Percentiles rank a stretch among this genome's conserved stretches.
phyloP scores from a whole-genome alignment of 2,888 invertebrate species.

The Athalia cordata region DNA sequence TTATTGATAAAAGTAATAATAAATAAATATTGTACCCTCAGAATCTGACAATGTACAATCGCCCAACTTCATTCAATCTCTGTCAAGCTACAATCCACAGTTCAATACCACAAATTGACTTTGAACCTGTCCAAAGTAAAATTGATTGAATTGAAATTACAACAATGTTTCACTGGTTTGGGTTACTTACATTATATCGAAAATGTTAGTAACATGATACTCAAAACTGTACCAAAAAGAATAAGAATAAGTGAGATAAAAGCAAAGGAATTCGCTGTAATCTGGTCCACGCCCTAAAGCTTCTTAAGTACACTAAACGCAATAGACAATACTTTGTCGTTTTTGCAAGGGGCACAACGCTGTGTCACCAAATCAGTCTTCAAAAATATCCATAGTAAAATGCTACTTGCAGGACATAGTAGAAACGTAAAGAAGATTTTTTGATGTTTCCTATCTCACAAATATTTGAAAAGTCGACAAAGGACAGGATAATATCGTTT shows the following conservation, averaged over 20 bases:
- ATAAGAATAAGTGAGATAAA: conserved; percentile 32
- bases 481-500: conserved; percentile 63
- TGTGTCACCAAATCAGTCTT: conserved; percentile 59
- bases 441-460: conserved; percentile 29
- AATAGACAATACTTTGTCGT: conserved; percentile 45
- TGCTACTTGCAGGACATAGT: conserved; percentile 25
- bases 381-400: conserved; percentile 51
- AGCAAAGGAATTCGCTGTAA: conserved; percentile 46
- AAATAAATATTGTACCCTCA: conserved; percentile 44
- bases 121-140: conserved; percentile 5
- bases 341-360: conserved; percentile 55
- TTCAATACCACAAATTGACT: conserved; percentile 14
- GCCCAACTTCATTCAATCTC: neutral
- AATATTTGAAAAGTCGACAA: conserved; percentile 47
- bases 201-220: neutral
- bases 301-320: conserved; percentile 54
- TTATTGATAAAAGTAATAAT: conserved; percentile 37
- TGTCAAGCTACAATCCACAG: neutral
- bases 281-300: conserved; percentile 42
- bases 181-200: neutral
- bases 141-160: neutral
- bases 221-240: conserved; percentile 39
- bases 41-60: neutral
- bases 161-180: conserved; percentile 22
- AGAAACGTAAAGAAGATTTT: conserved; percentile 19